phyloP scores from a whole-genome alignment of 2,888 invertebrate species.

The Rhodophaea formosa region DNA sequence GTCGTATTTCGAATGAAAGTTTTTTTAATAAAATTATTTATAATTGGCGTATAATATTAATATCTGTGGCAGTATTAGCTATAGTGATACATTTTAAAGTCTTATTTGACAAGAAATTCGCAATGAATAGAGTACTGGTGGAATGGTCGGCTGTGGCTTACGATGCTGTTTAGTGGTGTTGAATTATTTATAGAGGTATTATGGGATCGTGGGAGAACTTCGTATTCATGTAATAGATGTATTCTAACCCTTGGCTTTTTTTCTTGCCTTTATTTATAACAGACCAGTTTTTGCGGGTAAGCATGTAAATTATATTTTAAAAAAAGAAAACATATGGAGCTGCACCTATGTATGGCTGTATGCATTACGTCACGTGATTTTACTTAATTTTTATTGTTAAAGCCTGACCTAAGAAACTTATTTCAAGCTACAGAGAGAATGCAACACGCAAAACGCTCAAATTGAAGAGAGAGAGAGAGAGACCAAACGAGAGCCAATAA shows the following conservation, averaged over 20 bases:
- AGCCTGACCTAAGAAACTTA: too few species aligned
- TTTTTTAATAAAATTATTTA: constrained; percentile 30
- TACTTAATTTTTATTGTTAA: too few species aligned
- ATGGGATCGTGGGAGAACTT: constrained; percentile 30
- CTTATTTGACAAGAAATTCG: constrained; percentile 18
- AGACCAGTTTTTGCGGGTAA: too few species aligned
- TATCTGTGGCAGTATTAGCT: constrained; percentile 24
- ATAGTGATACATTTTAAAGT: constrained; percentile 18
- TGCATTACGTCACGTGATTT: too few species aligned
- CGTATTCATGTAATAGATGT: neutral
- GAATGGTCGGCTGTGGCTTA: constrained; percentile 47
- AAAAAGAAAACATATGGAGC: too few species aligned
- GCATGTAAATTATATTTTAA: neutral
- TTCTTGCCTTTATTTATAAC: too few species aligned
- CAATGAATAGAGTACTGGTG: constrained; percentile 31
- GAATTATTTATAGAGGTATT: constrained; percentile 53
- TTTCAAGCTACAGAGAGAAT: too few species aligned
- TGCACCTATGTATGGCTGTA: too few species aligned
- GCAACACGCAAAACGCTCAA: too few species aligned
- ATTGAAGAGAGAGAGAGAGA: too few species aligned
- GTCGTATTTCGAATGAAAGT: constrained; percentile 10
- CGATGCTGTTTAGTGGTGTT: constrained; percentile 34
- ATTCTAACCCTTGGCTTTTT: neutral
- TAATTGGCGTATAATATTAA: constrained; percentile 32
- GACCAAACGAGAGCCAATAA: too few species aligned